phyloP scores from a whole-genome alignment of 2,797 vertebrate genomes.

The Margarornis squamiger region DNA sequence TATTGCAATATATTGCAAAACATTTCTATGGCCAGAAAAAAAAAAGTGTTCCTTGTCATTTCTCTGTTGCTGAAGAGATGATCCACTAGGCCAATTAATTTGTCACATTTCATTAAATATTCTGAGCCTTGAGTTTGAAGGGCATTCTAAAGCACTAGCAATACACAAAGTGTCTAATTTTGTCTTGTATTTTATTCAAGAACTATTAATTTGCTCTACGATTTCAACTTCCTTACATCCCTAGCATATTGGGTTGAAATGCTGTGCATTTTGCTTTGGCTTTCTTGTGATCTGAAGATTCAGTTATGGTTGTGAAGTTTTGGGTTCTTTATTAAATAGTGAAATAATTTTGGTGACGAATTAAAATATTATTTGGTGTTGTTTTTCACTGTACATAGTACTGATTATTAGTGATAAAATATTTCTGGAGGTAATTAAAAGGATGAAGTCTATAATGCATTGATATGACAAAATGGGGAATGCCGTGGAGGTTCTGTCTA shows the following conservation, averaged over 20 bases:
- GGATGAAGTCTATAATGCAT: not conserved
- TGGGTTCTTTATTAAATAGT: not conserved
- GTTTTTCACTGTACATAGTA: not conserved
- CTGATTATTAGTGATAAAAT: not conserved
- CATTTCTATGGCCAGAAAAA: not conserved
- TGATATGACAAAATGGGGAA: not conserved
- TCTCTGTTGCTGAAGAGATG: not conserved
- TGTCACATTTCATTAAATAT: not conserved
- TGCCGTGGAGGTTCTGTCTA: not conserved
- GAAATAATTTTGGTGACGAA: not conserved
- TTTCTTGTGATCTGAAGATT: not conserved
- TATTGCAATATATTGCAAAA: not conserved
- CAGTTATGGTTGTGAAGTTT: not conserved
- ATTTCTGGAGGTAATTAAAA: not conserved
- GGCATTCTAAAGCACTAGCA: not conserved
- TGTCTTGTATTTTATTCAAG: not conserved
- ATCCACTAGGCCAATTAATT: not conserved
- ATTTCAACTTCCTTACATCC: not conserved
- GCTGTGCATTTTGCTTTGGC: not conserved
- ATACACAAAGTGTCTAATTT: not conserved
- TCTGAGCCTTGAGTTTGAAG: not conserved
- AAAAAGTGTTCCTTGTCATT: not conserved
- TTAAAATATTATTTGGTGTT: not conserved
- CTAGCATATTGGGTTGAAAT: not conserved
- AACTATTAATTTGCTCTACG: not conserved